Evolutionary conservation across 2,113 vertebrate species (phyloP).

Genomic region (Parus major): DNA sequence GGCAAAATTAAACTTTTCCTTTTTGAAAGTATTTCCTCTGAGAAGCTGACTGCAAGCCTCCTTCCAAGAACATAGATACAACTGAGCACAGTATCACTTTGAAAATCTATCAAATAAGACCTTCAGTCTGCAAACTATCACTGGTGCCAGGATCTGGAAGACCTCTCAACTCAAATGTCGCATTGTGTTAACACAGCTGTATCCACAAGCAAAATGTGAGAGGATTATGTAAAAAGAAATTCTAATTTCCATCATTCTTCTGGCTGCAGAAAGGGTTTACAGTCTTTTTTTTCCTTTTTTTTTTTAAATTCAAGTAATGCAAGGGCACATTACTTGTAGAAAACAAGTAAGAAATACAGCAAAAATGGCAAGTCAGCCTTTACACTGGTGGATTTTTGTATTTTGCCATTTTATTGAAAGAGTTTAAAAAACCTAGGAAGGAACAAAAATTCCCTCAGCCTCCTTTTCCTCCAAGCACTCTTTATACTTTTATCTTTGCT

Average conservation of each 20-base stretch:
- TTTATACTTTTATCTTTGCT: neutral
- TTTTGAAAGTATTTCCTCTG: constrained; percentile 79
- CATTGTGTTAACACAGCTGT: constrained; percentile 81
- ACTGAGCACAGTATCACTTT: constrained; percentile 73
- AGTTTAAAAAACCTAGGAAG: neutral
- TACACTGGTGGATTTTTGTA: neutral
- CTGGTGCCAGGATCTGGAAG: constrained; percentile 73
- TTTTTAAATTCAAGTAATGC: neutral
- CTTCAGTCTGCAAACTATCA: constrained; percentile 62
- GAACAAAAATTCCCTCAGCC: neutral
- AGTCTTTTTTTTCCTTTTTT: neutral
- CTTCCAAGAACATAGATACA: constrained; percentile 69
- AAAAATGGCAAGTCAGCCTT: neutral
- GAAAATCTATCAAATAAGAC: constrained; percentile 62
- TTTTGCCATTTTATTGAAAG: neutral
- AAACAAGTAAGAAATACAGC: neutral
- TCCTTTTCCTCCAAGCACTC: neutral
- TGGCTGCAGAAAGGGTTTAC: constrained; percentile 29
- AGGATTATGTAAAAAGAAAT: constrained; percentile 62
- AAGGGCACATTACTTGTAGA: neutral
- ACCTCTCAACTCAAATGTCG: constrained; percentile 71
- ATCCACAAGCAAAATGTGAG: constrained; percentile 66
- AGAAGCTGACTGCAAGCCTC: constrained; percentile 68
- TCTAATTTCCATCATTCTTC: constrained; percentile 65
- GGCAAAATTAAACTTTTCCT: constrained; percentile 72